Evolutionary conservation across 2,797 vertebrate genomes (phyloP), one percentile per base, ranked within the genome.

Genomic region (Amniataba percoides): DNA sequence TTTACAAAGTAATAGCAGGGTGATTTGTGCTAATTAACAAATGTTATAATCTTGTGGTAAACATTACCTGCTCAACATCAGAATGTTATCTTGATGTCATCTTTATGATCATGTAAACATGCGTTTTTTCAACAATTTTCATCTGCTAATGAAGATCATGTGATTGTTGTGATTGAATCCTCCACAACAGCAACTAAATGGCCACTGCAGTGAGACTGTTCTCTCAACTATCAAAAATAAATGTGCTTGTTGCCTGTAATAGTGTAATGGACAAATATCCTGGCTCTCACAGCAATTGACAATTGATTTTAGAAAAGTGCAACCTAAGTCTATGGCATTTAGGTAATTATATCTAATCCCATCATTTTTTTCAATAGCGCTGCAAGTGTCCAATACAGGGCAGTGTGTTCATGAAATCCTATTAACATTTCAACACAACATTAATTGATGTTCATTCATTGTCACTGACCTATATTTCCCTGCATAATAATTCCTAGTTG

Each of bases 401-500:
- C 52, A 56, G 7, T 66, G 2, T 42, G 5, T 16, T 46, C 2
- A 23, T 51, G 36, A 67, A 59, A 42, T 39, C 39, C 7, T 12
- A 12, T 36, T 36, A 36, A 36, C 8, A 36, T 36, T 36, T 31
- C 27, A 31, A 31, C 27, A 31, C 5, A 36, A 43, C 42, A 59
- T 64, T 14, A 57, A 31, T 36, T 40, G 73, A 14, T 21, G 23
- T 27, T 34, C 31, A 48, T 64, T 46, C 46, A 46, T 18, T 31
- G 63, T 23, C 40, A 19, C 52, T 61, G 27, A 59, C 52, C 73
- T 69, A 75, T 48, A 76, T 75, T 71, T 65, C 4, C 27, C 27
- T 56, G 62, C 42, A 64, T 51, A 52, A 64, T 60, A 42, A 74
- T 43, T 63, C n/a, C 62, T n/a, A 34, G 5, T 8, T 39, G 51